These are phyloP conservation scores for Paradoxurus hermaphroditus DNA, from an alignment of 2,113 vertebrate genomes.

Conservation along the genomic window DNA sequence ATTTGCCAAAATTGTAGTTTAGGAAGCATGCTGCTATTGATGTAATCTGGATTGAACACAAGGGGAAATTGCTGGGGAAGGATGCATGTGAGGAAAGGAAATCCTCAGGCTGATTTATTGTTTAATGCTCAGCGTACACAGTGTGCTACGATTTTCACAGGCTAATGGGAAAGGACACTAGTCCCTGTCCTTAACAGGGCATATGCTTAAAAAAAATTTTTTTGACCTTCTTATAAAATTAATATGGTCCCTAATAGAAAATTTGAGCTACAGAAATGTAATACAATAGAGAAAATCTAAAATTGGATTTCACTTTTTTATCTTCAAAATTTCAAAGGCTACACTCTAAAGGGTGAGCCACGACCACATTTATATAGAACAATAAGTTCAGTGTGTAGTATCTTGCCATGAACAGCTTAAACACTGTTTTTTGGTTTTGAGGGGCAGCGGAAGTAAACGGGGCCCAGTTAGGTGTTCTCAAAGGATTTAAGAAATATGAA, in stretches of 20 bases:
- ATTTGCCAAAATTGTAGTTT: background rate
- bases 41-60: background rate
- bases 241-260: background rate
- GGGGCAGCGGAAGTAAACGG: background rate
- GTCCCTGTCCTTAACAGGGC: background rate
- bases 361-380: background rate
- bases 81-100: conserved; percentile 52
- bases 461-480: too few species aligned
- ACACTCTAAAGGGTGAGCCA: background rate
- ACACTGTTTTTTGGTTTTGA: background rate
- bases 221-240: background rate
- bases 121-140: background rate
- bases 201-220: background rate
- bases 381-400: background rate
- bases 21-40: background rate
- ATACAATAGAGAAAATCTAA: background rate
- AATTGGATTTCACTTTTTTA: background rate
- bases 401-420: background rate
- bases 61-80: conserved; percentile 60
- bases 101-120: conserved; percentile 51
- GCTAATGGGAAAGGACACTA: background rate
- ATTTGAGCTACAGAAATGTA: background rate
- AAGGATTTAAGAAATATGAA: background rate
- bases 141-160: background rate
- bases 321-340: conserved; percentile 19